Evolutionary conservation across 2,113 vertebrate genomes (phyloP), one percentile per base, ranked within the genome.

Genomic region (Pedetes capensis): DNA sequence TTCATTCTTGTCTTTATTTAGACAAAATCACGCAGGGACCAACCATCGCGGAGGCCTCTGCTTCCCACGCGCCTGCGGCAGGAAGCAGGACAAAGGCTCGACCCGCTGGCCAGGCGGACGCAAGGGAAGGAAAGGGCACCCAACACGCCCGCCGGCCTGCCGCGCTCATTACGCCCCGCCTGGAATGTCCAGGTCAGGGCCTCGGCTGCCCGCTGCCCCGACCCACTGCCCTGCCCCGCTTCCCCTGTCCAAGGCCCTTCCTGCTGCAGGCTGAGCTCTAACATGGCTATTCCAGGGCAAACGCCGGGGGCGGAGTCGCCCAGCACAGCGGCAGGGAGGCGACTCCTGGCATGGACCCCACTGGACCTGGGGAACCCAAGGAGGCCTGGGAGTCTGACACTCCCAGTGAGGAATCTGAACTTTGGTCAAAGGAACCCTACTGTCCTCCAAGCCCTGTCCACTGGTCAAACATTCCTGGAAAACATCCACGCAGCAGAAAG

Each of bases 141-240:
- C 81, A 66, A 76, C 49, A 8, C 32, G 22, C 86, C 66, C 72
- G 71, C 69, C 51, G n/a, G 25, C 76, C 55, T 8, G 81, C 86
- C 2, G 72, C 12, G n/a, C 59, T 75, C 53, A 75, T 82, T n/a
- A 76, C 34, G 29, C 13, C 83, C 91, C 49, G 49, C 87, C 80
- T 49, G 85, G 76, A 87, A 78, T 84, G 55, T 87, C 91, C 96
- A 88, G 93, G 95, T 83, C 81, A 88, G 72, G 44, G 44, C 72
- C 79, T 68, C 5, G 9, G 34, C 20, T 85, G 85, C 72, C 78
- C 71, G 39, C 76, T 75, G 75, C 39, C 29, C 80, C 74, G 53
- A 85, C 83, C 94, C 25, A n/a, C 42, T 44, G 72, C 39, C 32
- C 53, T 80, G 57, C 57, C 47, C n/a, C 11, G 53, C 22, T 71